phyloP scores from a whole-genome alignment of 2,888 invertebrate genomes.

The Tigriopus californicus region DNA sequence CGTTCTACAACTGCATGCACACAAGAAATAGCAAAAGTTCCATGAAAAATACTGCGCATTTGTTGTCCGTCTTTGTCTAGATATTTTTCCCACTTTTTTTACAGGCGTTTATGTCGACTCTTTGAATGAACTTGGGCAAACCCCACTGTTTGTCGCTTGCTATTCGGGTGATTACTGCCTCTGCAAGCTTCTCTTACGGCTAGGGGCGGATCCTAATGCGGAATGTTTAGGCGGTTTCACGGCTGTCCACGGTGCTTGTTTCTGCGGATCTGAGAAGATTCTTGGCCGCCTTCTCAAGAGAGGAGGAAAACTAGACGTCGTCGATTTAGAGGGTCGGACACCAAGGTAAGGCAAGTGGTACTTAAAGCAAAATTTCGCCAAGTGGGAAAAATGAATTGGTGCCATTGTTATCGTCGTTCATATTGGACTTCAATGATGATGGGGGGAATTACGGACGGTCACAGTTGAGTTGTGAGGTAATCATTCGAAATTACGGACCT shows the following conservation, averaged over 20 bases:
- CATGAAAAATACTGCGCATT: too few species aligned
- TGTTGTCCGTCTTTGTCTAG: too few species aligned
- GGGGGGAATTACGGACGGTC: too few species aligned
- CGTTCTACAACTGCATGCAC: neutral
- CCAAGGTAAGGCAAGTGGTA: constrained; percentile 20
- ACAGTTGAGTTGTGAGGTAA: too few species aligned
- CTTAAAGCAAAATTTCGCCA: neutral
- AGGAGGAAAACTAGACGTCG: constrained; percentile 30
- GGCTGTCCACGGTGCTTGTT: constrained; percentile 29
- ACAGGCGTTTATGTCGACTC: constrained; percentile 16
- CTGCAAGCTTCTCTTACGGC: constrained; percentile 25
- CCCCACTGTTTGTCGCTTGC: constrained; percentile 29
- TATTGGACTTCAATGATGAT: too few species aligned
- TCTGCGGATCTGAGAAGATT: constrained; percentile 25
- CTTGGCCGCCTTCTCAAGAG: constrained; percentile 26
- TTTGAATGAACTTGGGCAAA: constrained; percentile 25
- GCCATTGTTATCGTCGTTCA: too few species aligned
- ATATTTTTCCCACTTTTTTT: neutral
- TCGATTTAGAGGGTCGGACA: constrained; percentile 27
- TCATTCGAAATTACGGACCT: too few species aligned
- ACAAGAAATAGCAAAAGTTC: too few species aligned
- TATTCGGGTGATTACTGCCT: constrained; percentile 24
- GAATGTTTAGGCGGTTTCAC: constrained; percentile 27
- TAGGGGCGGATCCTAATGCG: constrained; percentile 31
- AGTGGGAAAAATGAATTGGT: constrained; percentile 8